phyloP scores from a whole-genome alignment of 2,888 invertebrate genomes.

The Abscondita cerata region DNA sequence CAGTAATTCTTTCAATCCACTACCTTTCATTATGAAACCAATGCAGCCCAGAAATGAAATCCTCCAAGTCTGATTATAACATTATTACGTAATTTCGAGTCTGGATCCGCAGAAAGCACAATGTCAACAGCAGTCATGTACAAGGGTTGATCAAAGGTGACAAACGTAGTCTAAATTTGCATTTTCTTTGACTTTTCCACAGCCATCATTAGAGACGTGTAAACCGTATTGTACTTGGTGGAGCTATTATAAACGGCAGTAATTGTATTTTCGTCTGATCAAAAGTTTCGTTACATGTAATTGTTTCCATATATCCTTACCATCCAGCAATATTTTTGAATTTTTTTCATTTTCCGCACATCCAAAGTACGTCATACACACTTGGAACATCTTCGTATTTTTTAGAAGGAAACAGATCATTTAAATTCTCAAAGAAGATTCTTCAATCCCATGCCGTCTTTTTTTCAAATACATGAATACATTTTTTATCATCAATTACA shows the following conservation, averaged over 20 bases:
- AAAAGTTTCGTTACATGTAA: neutral
- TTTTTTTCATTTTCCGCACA: neutral
- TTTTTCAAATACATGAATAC: neutral
- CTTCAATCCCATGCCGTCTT: neutral
- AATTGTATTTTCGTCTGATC: neutral
- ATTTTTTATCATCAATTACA: neutral
- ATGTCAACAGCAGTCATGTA: neutral
- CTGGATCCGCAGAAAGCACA: no score
- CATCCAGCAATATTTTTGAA: neutral
- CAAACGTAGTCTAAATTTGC: neutral
- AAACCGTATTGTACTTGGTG: neutral
- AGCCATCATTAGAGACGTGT: neutral
- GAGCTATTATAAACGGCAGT: neutral
- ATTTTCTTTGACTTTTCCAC: neutral
- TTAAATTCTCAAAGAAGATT: neutral
- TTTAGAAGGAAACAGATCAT: neutral
- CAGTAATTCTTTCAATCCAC: no score
- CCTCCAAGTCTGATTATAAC: no score
- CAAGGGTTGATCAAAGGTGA: conserved; percentile 1
- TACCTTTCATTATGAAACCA: no score
- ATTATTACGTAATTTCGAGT: no score
- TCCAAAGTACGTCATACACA: neutral
- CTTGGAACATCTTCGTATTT: neutral
- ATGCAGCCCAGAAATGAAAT: no score
- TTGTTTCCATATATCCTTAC: neutral